Evolutionary conservation across 2,797 vertebrate species (phyloP).

Genomic region (Lepus oiostolus): DNA sequence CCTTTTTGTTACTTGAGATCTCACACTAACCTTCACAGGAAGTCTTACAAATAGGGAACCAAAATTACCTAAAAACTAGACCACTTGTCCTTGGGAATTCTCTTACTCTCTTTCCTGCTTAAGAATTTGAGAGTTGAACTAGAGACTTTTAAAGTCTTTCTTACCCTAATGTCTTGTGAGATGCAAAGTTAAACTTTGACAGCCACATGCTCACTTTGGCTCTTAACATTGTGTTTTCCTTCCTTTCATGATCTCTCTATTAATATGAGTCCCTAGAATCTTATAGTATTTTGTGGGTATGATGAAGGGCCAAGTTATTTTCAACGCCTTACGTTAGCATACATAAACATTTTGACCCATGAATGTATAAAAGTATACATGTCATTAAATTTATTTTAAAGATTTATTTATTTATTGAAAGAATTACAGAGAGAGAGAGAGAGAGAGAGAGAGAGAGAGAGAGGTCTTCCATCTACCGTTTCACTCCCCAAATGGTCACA

Average conservation of each 20-base stretch:
- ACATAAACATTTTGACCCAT: background rate
- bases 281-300: background rate
- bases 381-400: no score
- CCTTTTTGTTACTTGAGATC: conserved; percentile 20
- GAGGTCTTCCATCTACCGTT: no score
- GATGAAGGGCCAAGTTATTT: background rate
- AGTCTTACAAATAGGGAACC: conserved; percentile 50
- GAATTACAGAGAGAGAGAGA: no score
- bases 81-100: background rate
- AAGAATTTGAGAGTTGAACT: conserved; percentile 46
- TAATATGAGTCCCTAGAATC: background rate
- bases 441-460: no score
- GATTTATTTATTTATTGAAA: no score
- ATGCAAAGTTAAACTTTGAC: conserved; percentile 47
- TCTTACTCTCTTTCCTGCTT: conserved; percentile 4
- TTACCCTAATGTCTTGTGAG: background rate
- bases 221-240: conserved; percentile 34
- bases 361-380: background rate
- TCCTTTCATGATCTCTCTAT: background rate
- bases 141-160: conserved; percentile 43
- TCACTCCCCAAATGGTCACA: no score
- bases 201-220: background rate
- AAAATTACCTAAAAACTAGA: conserved; percentile 57
- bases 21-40: conserved; percentile 52
- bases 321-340: background rate